Evolutionary conservation across 2,888 invertebrate species (phyloP), one percentile per base, ranked within the genome.

Genomic region (Idaea dimidiata): DNA sequence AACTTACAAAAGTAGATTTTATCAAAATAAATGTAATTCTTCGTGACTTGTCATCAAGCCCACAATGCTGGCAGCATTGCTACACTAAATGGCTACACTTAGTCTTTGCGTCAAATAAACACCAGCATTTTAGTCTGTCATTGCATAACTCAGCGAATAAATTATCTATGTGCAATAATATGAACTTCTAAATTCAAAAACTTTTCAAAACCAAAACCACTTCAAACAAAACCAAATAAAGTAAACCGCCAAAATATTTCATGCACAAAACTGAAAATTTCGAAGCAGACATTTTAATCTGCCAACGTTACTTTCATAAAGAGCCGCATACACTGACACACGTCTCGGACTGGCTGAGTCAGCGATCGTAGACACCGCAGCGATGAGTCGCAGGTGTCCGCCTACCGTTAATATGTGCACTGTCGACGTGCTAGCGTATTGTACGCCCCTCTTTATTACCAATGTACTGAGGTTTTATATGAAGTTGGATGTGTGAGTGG

Each of bases 311-410:
- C 74, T 17, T 7, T 62, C 61, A 60, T 68, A 67, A 71, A 74
- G 75, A 71, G 69, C 72, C 66, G 72, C 69, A 71, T 75, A 79
- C 72, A 78, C 70, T 72, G 69, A 68, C 71, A 65, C 70, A 68
- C 72, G 71, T 76, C 67, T 43, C 43, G 8, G 43, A 43, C 43
- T 71, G 73, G 79, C 75, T 64, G 75, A 77, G 74, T 76, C 80
- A 77, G 76, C 72, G 74, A 73, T 76, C 67, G 68, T 74, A 74
- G 71, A 69, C 65, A 69, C 70, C 70, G 64, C 69, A 65, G 76
- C 75, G 76, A 75, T 74, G 80, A 82, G 82, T 73, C 86, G 76
- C 86, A 87, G 87, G 85, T 87, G 86, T 73, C 73, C 73, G 66
- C 75, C 71, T 72, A 68, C 43, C 71, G 68, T 76, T 82, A 83